Base-by-base conservation (phyloP, 2,888 invertebrate genomes). In the Bombylius discolor region DNA sequence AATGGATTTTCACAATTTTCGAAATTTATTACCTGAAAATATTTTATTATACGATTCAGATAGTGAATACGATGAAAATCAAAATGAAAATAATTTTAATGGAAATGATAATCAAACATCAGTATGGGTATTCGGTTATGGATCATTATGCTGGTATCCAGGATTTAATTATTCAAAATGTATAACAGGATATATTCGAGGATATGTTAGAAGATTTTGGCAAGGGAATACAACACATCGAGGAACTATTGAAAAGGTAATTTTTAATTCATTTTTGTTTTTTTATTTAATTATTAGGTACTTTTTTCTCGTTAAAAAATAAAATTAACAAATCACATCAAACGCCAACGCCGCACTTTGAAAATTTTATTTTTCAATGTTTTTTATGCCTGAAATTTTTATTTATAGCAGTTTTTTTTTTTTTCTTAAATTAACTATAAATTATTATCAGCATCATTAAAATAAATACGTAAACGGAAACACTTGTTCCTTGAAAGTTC, bases 81-180 rank as follows among this genome's bases (percentile, higher is more conserved):
- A 39, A 9, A 39, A 39, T 9, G 47, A 6, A 53, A 58, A 5
- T 60, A 56, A 59, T 49, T 59, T 57, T n/a, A 62, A 64, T 51
- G 61, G 55, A 6, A 59, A 58, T n/a, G 58, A 36, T 34, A 42
- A 52, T 4, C 7, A 51, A 52, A 61, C 63, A 5, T 61, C 78
- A 31, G 71, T 89, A 68, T 97, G 94, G 94, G 82, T 97, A 34
- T 97, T 96, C 69, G 97, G 95, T 1, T 97, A 97, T 67, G 97
- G 97, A 5, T 95, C 94, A 0, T 74, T 97, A 51, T 90, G 95
- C 74, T 97, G 96, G 96, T 83, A 89, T 74, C 92, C 92, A 0
- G 95, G 96, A 53, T 96, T 97, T 71, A 84, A 85, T 53, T 93
- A 84, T 70, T 80, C 83, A 64, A 82, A 84, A 66, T 86, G 87